Evolutionary conservation across 2,888 invertebrate species (phyloP), one percentile per base, ranked within the genome.

Genomic region (Torymus texanus): DNA sequence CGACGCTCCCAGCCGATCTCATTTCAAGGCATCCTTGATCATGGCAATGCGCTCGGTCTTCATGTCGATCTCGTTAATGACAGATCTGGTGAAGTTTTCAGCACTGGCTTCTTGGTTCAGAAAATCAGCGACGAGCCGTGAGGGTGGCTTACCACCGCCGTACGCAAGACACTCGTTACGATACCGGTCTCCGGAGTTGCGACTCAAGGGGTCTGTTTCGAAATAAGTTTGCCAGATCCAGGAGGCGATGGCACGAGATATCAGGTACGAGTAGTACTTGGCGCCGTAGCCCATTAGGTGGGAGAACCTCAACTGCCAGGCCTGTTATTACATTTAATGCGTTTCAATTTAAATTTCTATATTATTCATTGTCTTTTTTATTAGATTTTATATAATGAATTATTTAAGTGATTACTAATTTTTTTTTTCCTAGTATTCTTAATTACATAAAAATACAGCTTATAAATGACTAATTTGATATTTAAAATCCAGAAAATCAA

Each of bases 231-330:
- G 95, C 98, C 98, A 99, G 82, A 98, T 96, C 92, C 95, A 95
- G 77, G 97, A 96, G 0, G 98, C 98, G 70, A 98, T 94, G 11
- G 98, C 97, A 86, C 97, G 93, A 0, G 99, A 98, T 87, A 98
- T 95, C 82, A 99, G 92, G 91, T 99, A 99, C 0, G 99, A 96
- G 90, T 99, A 99, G 91, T 99, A 99, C 91, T 98, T 98, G 0
- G 98, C 98, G 58, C 99, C 99, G 91, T 99, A 99, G 1, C 98
- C 98, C 4, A 98, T 96, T 75, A 99, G 92, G 91, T 99, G 99
- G 81, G 97, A 96, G 91, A 99, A 99, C 79, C 98, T 92, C 85
- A 97, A 92, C 87, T 98, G 98, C 98, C 98, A 98, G 0, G 98
- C 97, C 93, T 96, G 86, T 41, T 41, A 8, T 29, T 41, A 8